Base-by-base conservation (phyloP, 35 echinoderm and acorn worm genomes). In the Acanthaster planci region DNA sequence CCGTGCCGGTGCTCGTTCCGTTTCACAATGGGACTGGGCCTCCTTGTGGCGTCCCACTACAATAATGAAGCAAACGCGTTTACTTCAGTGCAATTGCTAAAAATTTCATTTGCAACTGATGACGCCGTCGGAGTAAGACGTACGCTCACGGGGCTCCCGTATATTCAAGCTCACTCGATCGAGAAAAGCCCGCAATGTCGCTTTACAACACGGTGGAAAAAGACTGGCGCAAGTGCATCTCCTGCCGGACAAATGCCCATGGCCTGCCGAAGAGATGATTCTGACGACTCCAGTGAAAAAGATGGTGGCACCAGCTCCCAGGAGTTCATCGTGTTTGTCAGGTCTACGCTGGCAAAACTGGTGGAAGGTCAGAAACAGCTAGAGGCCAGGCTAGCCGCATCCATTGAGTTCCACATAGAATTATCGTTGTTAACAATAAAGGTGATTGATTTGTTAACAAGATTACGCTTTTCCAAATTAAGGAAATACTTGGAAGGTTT, bases 361-460 rank as follows among this genome's bases (percentile, higher is more conserved):
- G 40, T 82, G 19, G 80, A 23, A 10, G 80, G 80, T 10, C 80
- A 82, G n/a, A 40, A 34, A 31, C 80, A 82, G 80, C 31, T 82
- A 15, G 80, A 55, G 55, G 21, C 50, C 50, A 17, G 26, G 5
- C 80, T 82, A 8, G 80, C 80, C 6, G 37, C 80, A 22, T 82
- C 80, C 17, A 82, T 54, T 52, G 44, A 82, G 55, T 82, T 82
- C 31, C 51, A 82, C 23, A 54, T n/a, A n/a, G n/a, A n/a, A n/a
- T n/a, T n/a, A n/a, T n/a, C n/a, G n/a, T n/a, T n/a, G n/a, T n/a
- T n/a, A n/a, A n/a, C n/a, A n/a, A n/a, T n/a, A n/a, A n/a, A n/a
- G n/a, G n/a, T n/a, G n/a, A n/a, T n/a, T n/a, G n/a, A n/a, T n/a
- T n/a, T n/a, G n/a, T n/a, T n/a, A n/a, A n/a, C n/a, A n/a, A n/a